These are phyloP conservation scores for Cheirogaleus medius DNA, from an alignment of 2,113 vertebrate genomes.

Conservation along the genomic window DNA sequence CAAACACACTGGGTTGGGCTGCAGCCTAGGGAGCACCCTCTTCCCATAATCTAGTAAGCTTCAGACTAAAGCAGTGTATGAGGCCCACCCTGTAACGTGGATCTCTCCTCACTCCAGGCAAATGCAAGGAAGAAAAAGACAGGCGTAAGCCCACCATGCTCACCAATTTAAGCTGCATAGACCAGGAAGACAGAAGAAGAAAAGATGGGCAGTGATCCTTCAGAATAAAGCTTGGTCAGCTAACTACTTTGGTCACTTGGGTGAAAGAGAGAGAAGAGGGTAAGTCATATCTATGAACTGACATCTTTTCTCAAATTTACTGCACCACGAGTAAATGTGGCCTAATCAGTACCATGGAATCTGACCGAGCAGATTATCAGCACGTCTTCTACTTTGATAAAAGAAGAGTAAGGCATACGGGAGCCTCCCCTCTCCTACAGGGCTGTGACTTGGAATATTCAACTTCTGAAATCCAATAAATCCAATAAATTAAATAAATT, in stretches of 20 bases:
- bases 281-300: not conserved
- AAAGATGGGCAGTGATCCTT: not conserved
- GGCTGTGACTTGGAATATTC: not conserved
- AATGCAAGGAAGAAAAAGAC: not conserved
- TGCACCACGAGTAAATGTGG: not conserved
- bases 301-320: not conserved
- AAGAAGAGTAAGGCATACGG: not conserved
- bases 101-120: not conserved
- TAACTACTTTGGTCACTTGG: not conserved
- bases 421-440: not conserved
- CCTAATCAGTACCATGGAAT: not conserved
- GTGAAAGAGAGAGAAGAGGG: not conserved
- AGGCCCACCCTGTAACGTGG: not conserved
- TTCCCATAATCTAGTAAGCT: not conserved
- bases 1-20: not conserved
- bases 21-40: not conserved
- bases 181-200: not conserved
- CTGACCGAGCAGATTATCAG: not conserved
- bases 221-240: not conserved
- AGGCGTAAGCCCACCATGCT: not conserved
- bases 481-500: not conserved
- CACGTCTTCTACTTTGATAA: not conserved
- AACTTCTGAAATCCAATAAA: constrained; percentile 7
- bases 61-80: not conserved
- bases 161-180: not conserved